Evolutionary conservation across 30 jellyfish, hydroid and myxozoan genomes (phyloP), one percentile per base, ranked within the genome.

Genomic region (Cassiopea andromeda): DNA sequence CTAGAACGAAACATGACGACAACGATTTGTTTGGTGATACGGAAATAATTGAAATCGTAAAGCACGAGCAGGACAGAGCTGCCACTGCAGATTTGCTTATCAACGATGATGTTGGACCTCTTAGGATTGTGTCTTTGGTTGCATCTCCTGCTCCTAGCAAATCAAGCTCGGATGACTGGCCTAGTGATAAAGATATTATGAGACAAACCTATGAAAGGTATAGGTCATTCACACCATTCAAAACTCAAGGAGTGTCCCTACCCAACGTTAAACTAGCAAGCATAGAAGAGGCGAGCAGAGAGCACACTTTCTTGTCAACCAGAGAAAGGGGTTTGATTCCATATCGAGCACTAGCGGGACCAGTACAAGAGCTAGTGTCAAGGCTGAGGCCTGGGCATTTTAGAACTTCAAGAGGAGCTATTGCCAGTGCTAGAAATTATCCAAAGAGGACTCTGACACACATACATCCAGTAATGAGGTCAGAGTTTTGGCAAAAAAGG

Each of bases 141-240:
- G 76, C 10, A 15, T 87, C 97, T n/a, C 89, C 92, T 14, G 80
- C 58, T 15, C 91, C 88, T 12, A 83, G 91, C 74, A 91, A 84
- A 44, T 50, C 89, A 54, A 78, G 91, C 82, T 71, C 91, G 4
- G 78, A 48, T 7, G 97, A 91, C 27, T 91, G 83, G 83, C 69
- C 97, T 0, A 91, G 93, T 48, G 94, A 91, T 47, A 78, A 91
- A 49, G 97, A 91, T 69, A 66, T 91, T 45, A 91, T 91, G 73
- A 59, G 91, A 68, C 93, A 84, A 77, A 84, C 97, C 44, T 83
- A 91, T 59, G 97, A 91, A 15, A 78, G 75, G 49, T 91, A 91
- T 73, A 79, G 89, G 45, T 91, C 97, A 10, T 76, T 91, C 82
- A 82, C 97, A 16, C 91, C 97, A 5, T 91, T 91, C 72, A 91